Evolutionary conservation across 2,113 vertebrate species (phyloP).

Genomic region (Rhipidura dahli): DNA sequence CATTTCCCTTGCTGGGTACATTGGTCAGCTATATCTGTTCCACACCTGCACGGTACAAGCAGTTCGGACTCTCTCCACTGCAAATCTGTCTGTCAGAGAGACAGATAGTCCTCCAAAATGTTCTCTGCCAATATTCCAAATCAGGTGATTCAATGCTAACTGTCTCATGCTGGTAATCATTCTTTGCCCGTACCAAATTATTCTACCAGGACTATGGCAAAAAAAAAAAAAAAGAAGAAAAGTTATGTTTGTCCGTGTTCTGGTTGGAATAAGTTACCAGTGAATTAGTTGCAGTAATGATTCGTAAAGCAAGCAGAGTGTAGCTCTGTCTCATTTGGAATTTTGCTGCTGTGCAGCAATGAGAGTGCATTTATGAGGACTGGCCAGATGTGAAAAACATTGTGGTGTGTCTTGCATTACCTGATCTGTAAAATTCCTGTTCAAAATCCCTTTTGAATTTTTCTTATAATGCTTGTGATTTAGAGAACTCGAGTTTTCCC

Average conservation of each 20-base stretch:
- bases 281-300: neutral
- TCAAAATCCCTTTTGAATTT: neutral
- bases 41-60: neutral
- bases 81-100: neutral
- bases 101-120: neutral
- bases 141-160: neutral
- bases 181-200: neutral
- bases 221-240: neutral
- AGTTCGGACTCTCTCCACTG: neutral
- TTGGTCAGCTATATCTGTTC: neutral
- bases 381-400: neutral
- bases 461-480: neutral
- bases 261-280: neutral
- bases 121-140: neutral
- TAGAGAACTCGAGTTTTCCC: neutral
- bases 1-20: neutral
- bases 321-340: neutral
- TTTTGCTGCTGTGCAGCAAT: neutral
- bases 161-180: neutral
- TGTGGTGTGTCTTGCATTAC: neutral
- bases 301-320: neutral
- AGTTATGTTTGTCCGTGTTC: neutral
- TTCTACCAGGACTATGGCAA: neutral
- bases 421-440: neutral
- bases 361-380: neutral